Evolutionary conservation across 2,888 invertebrate species (phyloP).

Genomic region (Sinopyrophorus schimmeli): DNA sequence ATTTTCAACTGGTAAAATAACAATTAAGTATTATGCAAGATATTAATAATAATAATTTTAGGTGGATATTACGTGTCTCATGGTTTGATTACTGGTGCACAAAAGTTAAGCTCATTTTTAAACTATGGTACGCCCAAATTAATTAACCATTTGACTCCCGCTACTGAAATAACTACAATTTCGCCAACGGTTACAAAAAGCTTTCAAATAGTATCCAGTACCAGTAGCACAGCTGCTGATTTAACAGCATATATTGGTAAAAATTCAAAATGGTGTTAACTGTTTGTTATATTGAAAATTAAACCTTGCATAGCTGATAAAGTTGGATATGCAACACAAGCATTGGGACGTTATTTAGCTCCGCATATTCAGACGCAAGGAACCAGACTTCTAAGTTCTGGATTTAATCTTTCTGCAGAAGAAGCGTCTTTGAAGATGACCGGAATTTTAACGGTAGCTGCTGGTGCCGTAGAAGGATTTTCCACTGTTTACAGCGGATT

Average conservation of each 20-base stretch:
- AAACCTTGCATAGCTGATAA: constrained; percentile 53
- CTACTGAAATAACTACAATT: constrained; percentile 55
- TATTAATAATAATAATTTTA: constrained; percentile 31
- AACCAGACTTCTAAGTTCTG: constrained; percentile 61
- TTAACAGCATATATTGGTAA: constrained; percentile 69
- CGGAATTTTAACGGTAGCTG: constrained; percentile 67
- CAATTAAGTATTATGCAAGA: not conserved
- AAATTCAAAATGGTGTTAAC: not conserved
- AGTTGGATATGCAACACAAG: constrained; percentile 69
- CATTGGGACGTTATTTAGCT: constrained; percentile 67
- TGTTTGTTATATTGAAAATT: not conserved
- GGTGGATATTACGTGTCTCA: constrained; percentile 70
- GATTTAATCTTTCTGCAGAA: constrained; percentile 59
- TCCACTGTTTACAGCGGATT: constrained; percentile 71
- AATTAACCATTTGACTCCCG: constrained; percentile 59
- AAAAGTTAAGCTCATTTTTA: constrained; percentile 65
- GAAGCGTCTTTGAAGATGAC: constrained; percentile 62
- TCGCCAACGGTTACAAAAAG: constrained; percentile 62
- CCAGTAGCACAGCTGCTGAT: constrained; percentile 68
- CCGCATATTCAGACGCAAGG: constrained; percentile 70
- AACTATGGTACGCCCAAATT: constrained; percentile 65
- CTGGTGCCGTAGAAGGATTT: constrained; percentile 72
- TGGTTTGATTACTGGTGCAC: constrained; percentile 68
- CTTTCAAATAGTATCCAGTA: constrained; percentile 66
- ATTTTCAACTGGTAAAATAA: constrained; percentile 45